Evolutionary conservation across 2,888 invertebrate genomes (phyloP).

Genomic region (Augiades crinisus): DNA sequence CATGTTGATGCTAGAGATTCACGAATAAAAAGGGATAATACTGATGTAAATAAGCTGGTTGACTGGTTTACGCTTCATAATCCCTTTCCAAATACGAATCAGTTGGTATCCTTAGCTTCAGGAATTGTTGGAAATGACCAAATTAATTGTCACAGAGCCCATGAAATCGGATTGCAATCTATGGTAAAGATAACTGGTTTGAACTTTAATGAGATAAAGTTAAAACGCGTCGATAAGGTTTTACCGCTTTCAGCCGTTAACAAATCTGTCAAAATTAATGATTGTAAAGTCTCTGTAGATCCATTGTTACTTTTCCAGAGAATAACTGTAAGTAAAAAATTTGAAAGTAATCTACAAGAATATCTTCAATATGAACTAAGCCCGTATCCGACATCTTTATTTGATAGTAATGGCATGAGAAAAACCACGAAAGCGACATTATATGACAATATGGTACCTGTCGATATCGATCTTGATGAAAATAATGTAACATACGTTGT

Average conservation of each 20-base stretch:
- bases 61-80: conserved; percentile 33
- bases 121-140: conserved; percentile 37
- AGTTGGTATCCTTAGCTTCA: conserved; percentile 34
- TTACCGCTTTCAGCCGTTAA: conserved; percentile 33
- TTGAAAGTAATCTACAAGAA: conserved; percentile 35
- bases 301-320: conserved; percentile 35
- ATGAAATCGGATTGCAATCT: conserved; percentile 35
- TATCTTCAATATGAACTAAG: conserved; percentile 36
- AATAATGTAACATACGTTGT: too few relatives aligned
- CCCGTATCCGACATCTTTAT: conserved; percentile 36
- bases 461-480: conserved; percentile 26
- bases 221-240: conserved; percentile 40
- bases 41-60: conserved; percentile 23
- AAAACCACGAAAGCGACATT: conserved; percentile 38
- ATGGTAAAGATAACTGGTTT: conserved; percentile 35
- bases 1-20: conserved; percentile 52
- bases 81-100: conserved; percentile 32
- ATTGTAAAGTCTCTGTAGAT: conserved; percentile 34
- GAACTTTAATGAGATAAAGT: conserved; percentile 38
- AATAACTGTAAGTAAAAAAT: conserved; percentile 32
- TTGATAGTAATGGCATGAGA: conserved; percentile 36
- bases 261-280: conserved; percentile 33
- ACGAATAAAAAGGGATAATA: conserved; percentile 34
- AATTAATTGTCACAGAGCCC: conserved; percentile 39
- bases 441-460: conserved; percentile 34